phyloP scores from a whole-genome alignment of 2,888 invertebrate genomes.

The Drosophila cracens region DNA sequence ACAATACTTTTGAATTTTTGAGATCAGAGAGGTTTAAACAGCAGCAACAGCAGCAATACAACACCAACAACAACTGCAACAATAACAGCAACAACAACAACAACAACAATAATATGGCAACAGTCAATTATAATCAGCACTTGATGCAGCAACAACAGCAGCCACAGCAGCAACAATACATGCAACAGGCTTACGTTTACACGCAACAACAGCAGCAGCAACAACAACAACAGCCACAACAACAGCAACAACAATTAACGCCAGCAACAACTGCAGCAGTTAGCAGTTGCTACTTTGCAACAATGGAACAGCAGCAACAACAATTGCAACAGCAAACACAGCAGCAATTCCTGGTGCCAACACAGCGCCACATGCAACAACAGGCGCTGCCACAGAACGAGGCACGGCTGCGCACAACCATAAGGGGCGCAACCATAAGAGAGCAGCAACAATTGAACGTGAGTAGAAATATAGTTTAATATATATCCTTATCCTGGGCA shows the following conservation, averaged over 20 bases:
- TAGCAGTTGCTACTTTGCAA: constrained; percentile 47
- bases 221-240: constrained; percentile 52
- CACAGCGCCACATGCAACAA: constrained; percentile 50
- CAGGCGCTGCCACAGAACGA: constrained; percentile 52
- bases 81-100: constrained; percentile 41
- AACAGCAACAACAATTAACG: constrained; percentile 50
- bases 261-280: constrained; percentile 48
- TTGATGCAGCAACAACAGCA: constrained; percentile 62
- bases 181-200: constrained; percentile 40
- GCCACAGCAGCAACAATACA: constrained; percentile 49
- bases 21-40: constrained; percentile 13
- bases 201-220: constrained; percentile 54
- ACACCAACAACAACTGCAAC: constrained; percentile 49
- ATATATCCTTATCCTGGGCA: background rate
- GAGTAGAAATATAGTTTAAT: constrained; percentile 16
- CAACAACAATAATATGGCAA: constrained; percentile 64
- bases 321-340: constrained; percentile 49
- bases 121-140: constrained; percentile 71
- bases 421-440: background rate
- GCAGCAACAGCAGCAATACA: constrained; percentile 61
- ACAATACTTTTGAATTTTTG: constrained; percentile 27
- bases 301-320: constrained; percentile 42
- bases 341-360: constrained; percentile 44
- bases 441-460: constrained; percentile 31
- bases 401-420: constrained; percentile 20